These are phyloP conservation scores for Nylanderia fulva DNA, from an alignment of 1,140 invertebrate species.

Conservation along the genomic window DNA sequence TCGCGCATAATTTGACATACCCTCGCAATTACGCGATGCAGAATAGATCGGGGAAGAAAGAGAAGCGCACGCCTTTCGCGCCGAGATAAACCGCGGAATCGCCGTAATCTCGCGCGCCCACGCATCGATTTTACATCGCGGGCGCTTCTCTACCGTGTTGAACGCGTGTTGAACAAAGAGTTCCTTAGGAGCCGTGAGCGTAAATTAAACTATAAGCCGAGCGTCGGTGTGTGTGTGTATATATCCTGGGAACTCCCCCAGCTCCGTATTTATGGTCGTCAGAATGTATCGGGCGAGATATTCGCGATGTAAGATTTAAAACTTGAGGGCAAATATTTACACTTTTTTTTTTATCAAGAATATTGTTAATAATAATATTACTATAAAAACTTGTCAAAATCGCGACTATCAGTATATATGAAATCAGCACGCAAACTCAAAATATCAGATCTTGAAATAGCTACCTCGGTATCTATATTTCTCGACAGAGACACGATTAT, in stretches of 20 bases:
- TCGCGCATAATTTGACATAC: constrained; percentile 57
- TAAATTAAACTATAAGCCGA: constrained; percentile 52
- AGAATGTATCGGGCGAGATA: constrained; percentile 7
- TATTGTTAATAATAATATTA: not conserved
- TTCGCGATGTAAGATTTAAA: constrained; percentile 32
- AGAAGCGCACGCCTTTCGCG: not conserved
- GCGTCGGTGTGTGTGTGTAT: not conserved
- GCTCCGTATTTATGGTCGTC: constrained; percentile 31
- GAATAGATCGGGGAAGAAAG: constrained; percentile 23
- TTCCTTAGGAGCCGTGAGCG: constrained; percentile 38
- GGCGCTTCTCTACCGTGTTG: constrained; percentile 41
- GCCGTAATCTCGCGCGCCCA: constrained; percentile 53
- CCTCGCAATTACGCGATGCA: constrained; percentile 46
- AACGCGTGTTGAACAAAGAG: constrained; percentile 44
- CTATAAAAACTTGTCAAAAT: not conserved
- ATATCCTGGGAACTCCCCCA: constrained; percentile 20
- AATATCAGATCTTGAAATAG: not conserved
- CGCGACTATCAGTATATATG: not conserved
- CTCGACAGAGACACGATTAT: not conserved
- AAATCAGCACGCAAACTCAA: not conserved
- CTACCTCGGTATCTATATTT: not conserved
- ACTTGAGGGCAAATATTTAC: not conserved
- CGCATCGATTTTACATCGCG: constrained; percentile 30
- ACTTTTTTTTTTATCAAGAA: not conserved
- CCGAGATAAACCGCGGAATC: constrained; percentile 41